These are phyloP conservation scores for Idris sp. DNA, from an alignment of 1,140 invertebrate genomes.

Conservation along the genomic window DNA sequence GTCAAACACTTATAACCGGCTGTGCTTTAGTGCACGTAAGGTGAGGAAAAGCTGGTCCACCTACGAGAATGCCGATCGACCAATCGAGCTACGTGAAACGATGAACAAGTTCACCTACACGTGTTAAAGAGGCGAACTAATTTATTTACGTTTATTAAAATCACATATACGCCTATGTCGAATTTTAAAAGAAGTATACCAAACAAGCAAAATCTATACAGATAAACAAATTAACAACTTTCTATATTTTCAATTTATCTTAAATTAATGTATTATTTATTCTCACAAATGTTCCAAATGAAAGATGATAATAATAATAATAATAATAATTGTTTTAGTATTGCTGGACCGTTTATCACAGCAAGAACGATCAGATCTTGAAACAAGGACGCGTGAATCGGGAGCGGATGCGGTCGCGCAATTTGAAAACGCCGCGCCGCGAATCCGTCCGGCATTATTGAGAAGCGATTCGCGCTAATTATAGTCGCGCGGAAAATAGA, in stretches of 20 bases:
- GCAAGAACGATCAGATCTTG: conserved; percentile 12
- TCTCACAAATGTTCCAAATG: no score
- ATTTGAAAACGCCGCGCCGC: conserved; percentile 44
- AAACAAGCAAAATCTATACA: no score
- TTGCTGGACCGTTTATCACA: neutral
- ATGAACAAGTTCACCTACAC: conserved; percentile 76
- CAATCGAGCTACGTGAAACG: conserved; percentile 62
- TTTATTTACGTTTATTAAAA: conserved; percentile 58
- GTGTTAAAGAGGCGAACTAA: conserved; percentile 44
- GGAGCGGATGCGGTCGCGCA: conserved; percentile 47
- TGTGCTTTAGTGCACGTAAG: conserved; percentile 55
- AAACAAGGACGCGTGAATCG: conserved; percentile 53
- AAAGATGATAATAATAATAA: neutral
- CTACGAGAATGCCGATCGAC: conserved; percentile 63
- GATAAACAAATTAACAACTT: no score
- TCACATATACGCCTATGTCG: conserved; percentile 12
- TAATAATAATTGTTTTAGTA: neutral
- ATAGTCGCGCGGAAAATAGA: conserved; percentile 55
- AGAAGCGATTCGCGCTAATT: conserved; percentile 57
- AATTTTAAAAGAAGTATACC: neutral
- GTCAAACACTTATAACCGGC: conserved; percentile 54
- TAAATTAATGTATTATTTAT: no score
- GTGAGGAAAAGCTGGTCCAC: conserved; percentile 65
- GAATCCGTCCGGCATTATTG: conserved; percentile 46
- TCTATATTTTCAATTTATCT: no score